These are phyloP conservation scores for Ctenochaetus hawaiiensis DNA, from an alignment of 2,797 vertebrate species.

Conservation along the genomic window DNA sequence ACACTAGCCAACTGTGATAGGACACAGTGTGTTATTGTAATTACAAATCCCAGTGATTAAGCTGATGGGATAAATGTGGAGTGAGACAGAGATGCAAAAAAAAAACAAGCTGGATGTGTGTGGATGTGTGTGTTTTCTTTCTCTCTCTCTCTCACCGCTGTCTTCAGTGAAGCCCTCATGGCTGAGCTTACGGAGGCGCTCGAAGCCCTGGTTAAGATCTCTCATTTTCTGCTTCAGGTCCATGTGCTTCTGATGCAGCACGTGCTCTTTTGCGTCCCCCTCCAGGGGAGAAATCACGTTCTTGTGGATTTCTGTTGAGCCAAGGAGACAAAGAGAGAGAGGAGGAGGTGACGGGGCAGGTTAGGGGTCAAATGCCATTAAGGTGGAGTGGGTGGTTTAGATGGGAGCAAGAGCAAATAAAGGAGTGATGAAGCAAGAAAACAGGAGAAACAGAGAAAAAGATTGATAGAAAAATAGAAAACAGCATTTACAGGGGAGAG, in stretches of 20 bases:
- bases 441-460: background rate
- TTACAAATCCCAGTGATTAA: conserved; percentile 40
- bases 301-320: conserved; percentile 89
- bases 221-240: conserved; percentile 93
- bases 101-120: conserved; percentile 3
- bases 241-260: conserved; percentile 88
- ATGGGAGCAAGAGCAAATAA: background rate
- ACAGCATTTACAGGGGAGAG: background rate
- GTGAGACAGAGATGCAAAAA: conserved; percentile 17
- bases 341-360: background rate
- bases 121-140: background rate
- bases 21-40: conserved; percentile 29
- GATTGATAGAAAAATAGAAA: conserved; percentile 6
- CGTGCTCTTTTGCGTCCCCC: conserved; percentile 85
- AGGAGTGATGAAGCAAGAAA: background rate
- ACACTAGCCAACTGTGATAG: background rate
- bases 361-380: background rate
- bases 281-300: conserved; percentile 91
- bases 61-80: conserved; percentile 31
- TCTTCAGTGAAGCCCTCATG: conserved; percentile 90
- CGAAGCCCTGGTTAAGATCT: conserved; percentile 93
- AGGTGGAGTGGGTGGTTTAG: background rate
- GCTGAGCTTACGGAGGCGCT: conserved; percentile 92
- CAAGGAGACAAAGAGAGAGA: background rate
- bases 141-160: conserved; percentile 85